These are phyloP conservation scores for Plebejus argus DNA, from an alignment of 2,888 invertebrate genomes.

Conservation along the genomic window DNA sequence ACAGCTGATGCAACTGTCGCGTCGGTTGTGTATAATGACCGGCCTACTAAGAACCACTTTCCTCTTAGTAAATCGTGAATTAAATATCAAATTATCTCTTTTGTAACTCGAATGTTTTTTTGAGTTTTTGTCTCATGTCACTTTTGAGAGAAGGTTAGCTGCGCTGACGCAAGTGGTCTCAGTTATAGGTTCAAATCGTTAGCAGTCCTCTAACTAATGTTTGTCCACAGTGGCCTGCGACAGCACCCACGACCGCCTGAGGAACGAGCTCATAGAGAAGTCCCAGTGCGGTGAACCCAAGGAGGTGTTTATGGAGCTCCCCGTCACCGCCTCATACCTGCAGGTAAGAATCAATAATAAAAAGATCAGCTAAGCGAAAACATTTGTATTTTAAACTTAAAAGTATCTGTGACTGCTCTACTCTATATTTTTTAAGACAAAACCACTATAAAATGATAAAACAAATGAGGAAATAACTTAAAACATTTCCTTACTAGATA, in stretches of 20 bases:
- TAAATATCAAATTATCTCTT: background rate
- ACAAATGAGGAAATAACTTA: background rate
- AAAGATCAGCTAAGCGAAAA: background rate
- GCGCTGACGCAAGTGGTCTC: constrained; percentile 10
- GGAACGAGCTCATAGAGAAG: constrained; percentile 62
- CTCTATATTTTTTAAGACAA: background rate
- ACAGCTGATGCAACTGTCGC: constrained; percentile 2
- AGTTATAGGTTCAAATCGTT: background rate
- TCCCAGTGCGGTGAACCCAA: constrained; percentile 69
- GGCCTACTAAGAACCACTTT: background rate
- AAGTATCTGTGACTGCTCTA: background rate
- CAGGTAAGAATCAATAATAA: constrained; percentile 53
- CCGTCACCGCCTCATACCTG: constrained; percentile 58
- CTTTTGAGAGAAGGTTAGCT: background rate
- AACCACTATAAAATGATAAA: background rate
- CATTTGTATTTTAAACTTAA: background rate
- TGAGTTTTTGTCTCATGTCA: background rate
- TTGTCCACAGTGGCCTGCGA: constrained; percentile 62
- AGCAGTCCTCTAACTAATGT: constrained; percentile 1
- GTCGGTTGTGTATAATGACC: background rate
- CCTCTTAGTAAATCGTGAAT: background rate
- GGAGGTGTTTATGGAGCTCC: constrained; percentile 65
- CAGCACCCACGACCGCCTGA: constrained; percentile 52
- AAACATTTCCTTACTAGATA: background rate
- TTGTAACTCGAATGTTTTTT: background rate